Evolutionary conservation across 2,888 invertebrate genomes (phyloP).

Genomic region (Tridacna gigas): DNA sequence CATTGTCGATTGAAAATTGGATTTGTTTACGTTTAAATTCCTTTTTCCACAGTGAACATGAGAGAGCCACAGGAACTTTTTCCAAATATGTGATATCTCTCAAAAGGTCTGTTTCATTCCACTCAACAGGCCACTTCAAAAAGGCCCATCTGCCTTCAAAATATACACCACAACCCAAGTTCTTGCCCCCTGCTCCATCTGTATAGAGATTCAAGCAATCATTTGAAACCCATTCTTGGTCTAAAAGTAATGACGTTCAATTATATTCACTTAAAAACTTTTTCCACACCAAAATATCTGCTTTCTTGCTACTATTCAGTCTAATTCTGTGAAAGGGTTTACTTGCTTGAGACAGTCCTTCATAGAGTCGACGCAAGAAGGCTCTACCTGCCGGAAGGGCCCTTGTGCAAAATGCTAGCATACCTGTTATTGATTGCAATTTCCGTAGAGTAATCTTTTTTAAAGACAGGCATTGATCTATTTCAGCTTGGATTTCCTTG

Average conservation of each 20-base stretch:
- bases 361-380: slow-evolving; percentile 37
- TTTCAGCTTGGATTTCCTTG: slow-evolving; percentile 11
- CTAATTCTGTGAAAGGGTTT: slow-evolving; percentile 46
- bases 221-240: slow-evolving; percentile 38
- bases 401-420: slow-evolving; percentile 37
- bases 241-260: slow-evolving; percentile 38
- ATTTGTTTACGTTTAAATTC: slow-evolving; percentile 33
- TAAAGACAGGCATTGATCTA: slow-evolving; percentile 21
- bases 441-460: slow-evolving; percentile 27
- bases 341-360: slow-evolving; percentile 33
- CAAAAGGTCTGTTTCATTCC: slow-evolving; percentile 21
- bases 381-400: slow-evolving; percentile 41
- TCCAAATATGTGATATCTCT: slow-evolving; percentile 44
- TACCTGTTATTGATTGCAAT: slow-evolving; percentile 46
- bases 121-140: slow-evolving; percentile 26
- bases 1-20: slow-evolving; percentile 35
- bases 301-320: slow-evolving; percentile 23
- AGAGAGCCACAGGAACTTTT: slow-evolving; percentile 25
- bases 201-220: slow-evolving; percentile 43
- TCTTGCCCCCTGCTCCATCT: slow-evolving; percentile 34
- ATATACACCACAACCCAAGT: slow-evolving; percentile 35
- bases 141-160: slow-evolving; percentile 30
- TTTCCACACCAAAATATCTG: slow-evolving; percentile 45
- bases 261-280: slow-evolving; percentile 29
- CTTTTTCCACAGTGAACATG: slow-evolving; percentile 28